Conservation (phyloP, 2,888 invertebrate genomes). For the Eledone cirrhosa region DNA sequence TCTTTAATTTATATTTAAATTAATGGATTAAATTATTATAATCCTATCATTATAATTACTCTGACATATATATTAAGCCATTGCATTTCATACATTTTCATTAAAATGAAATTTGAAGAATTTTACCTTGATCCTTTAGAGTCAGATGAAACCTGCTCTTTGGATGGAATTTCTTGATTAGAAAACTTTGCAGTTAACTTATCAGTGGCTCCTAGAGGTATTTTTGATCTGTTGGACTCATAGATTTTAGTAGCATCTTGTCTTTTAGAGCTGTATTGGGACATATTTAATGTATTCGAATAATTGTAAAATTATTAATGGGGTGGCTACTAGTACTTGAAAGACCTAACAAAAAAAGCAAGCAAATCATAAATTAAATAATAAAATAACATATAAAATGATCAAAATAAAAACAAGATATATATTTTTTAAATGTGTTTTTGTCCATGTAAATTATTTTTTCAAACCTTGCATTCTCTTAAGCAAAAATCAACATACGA, state of each 20-base stretch:
- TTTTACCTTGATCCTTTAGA: constrained; percentile 21
- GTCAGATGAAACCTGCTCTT: constrained; percentile 8
- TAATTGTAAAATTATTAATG: not conserved
- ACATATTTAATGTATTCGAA: constrained; percentile 1
- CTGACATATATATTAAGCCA: no score
- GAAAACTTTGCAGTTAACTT: not conserved
- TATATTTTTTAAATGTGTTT: no score
- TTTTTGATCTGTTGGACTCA: not conserved
- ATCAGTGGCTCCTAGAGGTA: constrained; percentile 1
- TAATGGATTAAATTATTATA: no score
- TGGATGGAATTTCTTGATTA: not conserved
- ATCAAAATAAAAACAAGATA: no score
- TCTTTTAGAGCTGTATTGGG: constrained; percentile 20
- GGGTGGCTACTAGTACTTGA: constrained; percentile 20
- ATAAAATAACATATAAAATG: no score
- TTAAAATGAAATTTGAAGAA: no score
- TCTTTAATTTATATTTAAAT: no score
- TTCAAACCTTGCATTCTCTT: no score
- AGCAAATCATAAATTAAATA: not conserved
- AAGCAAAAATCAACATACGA: not conserved
- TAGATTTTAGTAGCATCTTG: not conserved
- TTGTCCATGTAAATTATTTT: no score
- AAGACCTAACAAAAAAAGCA: constrained; percentile 13
- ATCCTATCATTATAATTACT: no score
- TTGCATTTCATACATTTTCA: no score